Percentiles rank a stretch among this genome's conserved stretches.
These are phyloP conservation scores for Aphidoletes aphidimyza DNA, from an alignment of 2,888 invertebrate species.

Conservation along the genomic window DNA sequence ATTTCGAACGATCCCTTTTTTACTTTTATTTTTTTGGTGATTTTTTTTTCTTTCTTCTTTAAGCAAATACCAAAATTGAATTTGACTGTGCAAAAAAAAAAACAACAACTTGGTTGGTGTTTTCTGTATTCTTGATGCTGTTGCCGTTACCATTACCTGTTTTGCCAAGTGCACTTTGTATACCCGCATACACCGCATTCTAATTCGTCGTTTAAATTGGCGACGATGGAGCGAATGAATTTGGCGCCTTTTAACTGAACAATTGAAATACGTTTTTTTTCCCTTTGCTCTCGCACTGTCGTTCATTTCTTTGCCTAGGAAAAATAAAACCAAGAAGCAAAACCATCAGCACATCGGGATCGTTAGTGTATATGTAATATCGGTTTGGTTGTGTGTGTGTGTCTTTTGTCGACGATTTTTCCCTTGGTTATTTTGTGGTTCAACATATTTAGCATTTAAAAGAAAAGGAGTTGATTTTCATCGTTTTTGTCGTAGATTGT, in stretches of 20 bases:
- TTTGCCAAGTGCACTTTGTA: background rate
- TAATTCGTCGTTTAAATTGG: slow-evolving; percentile 42
- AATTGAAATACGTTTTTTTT: background rate
- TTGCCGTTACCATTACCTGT: background rate
- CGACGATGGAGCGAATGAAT: slow-evolving; percentile 45
- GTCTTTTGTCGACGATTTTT: slow-evolving; percentile 34
- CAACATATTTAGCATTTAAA: slow-evolving; percentile 49
- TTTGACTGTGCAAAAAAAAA: slow-evolving; percentile 19
- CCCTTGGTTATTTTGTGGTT: slow-evolving; percentile 32
- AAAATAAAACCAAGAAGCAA: background rate
- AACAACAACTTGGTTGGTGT: no score
- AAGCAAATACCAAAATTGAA: background rate
- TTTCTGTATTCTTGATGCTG: no score
- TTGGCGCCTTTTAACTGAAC: slow-evolving; percentile 5
- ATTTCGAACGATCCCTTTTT: background rate
- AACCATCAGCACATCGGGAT: no score
- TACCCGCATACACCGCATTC: slow-evolving; percentile 6
- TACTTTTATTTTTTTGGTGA: no score
- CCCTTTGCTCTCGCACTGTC: no score
- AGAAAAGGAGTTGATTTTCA: slow-evolving; percentile 49
- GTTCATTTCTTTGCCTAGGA: background rate
- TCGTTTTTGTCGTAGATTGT: slow-evolving; percentile 24
- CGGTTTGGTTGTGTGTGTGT: background rate
- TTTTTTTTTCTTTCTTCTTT: background rate
- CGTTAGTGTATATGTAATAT: no score